Evolutionary conservation across 2,888 invertebrate species (phyloP), one percentile per base, ranked within the genome.

Genomic region (Cheilosia pagana): DNA sequence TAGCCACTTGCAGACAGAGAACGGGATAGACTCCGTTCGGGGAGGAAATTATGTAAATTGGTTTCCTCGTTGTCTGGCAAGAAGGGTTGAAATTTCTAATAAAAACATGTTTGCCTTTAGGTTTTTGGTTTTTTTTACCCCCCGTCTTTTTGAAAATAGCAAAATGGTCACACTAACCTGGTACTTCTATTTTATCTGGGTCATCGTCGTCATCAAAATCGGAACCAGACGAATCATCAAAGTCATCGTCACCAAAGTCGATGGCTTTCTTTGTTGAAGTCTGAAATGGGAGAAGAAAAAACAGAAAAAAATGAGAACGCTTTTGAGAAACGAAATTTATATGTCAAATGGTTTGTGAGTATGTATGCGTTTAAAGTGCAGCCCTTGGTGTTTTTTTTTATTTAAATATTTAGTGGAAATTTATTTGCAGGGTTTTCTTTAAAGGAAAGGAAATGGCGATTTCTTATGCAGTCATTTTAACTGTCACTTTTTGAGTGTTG

Each of bases 151-250:
- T 0, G 57, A 68, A 62, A 12, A 14, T 31, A 19, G 3, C 31
- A 53, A 68, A 63, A 63, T n/a, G 25, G 19, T 63, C 19, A 21
- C 16, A 89, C 91, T 92, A 92, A 96, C 97, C 97, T 91, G 97
- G 97, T 53, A 97, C 97, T 94, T 97, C 96, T 92, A 97, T 95
- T 92, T 96, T 96, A 92, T 97, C 97, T 75, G 97, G 97, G 93
- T 97, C 97, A 88, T 96, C 97, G 91, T 96, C 96, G 88, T 96
- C 96, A 90, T 96, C 96, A 89, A 96, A 96, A 90, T 96, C 96
- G 41, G 94, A 94, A 53, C 94, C 94, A 48, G 94, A 94, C 85
- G 93, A 93, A 88, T 93, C 93, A 81, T 93, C 93, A 76, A 91
- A 90, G 86, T 94, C 93, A 77, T 92, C 92, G 86, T 92, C 92